Evolutionary conservation across 2,113 vertebrate genomes (phyloP).

Genomic region (Danionella cerebrum): DNA sequence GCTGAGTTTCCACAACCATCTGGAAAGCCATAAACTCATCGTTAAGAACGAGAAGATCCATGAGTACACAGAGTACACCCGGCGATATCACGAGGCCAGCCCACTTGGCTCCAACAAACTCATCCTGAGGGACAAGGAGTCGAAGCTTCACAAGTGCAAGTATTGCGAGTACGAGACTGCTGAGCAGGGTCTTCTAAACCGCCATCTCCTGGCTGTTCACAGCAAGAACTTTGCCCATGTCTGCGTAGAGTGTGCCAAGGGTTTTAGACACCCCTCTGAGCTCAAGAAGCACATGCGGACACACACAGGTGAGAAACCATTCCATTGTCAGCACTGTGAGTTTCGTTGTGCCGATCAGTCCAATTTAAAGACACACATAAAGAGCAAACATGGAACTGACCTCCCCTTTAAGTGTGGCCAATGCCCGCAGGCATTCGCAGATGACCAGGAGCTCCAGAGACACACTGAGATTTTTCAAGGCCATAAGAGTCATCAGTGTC

Average conservation of each 20-base stretch:
- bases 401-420: slow-evolving; percentile 93
- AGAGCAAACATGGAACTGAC: slow-evolving; percentile 89
- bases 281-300: slow-evolving; percentile 99
- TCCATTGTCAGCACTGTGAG: slow-evolving; percentile 90
- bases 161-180: slow-evolving; percentile 97
- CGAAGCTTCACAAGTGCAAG: slow-evolving; percentile 95
- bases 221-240: slow-evolving; percentile 97
- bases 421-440: slow-evolving; percentile 90
- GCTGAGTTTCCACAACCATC: slow-evolving; percentile 94
- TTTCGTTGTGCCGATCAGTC: slow-evolving; percentile 97
- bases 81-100: slow-evolving; percentile 91
- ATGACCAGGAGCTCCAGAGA: slow-evolving; percentile 86
- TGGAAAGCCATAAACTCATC: slow-evolving; percentile 97
- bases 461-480: slow-evolving; percentile 93
- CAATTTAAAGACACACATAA: slow-evolving; percentile 98
- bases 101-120: slow-evolving; percentile 93
- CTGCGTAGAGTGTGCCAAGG: slow-evolving; percentile 96
- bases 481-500: slow-evolving; percentile 96
- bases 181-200: slow-evolving; percentile 93
- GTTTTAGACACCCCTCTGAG: slow-evolving; percentile 96
- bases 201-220: slow-evolving; percentile 91
- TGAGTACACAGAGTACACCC: slow-evolving; percentile 86
- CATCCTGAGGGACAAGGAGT: slow-evolving; percentile 91
- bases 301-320: slow-evolving; percentile 98
- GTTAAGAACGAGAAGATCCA: slow-evolving; percentile 78